Conservation (phyloP, 2,797 vertebrate genomes). For the Falco peregrinus region DNA sequence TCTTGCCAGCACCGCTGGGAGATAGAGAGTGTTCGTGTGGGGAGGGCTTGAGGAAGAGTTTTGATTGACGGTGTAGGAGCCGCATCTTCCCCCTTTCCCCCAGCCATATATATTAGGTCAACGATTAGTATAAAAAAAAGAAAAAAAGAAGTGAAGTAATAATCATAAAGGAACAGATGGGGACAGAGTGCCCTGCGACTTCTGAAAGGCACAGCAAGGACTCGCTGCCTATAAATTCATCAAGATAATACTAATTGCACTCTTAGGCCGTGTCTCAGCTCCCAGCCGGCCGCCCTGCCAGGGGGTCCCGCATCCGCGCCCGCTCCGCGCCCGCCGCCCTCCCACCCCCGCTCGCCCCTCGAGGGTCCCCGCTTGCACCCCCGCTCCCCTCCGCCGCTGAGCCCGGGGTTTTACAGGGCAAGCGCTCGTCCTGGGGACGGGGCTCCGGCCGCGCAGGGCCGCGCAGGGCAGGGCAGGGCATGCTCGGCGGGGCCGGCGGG, state of each 20-base stretch:
- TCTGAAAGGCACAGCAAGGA: slow-evolving; percentile 58
- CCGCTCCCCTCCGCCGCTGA: accelerated
- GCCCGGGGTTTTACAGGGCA: background rate
- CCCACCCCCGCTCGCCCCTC: accelerated
- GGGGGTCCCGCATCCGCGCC: background rate
- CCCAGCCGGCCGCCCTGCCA: background rate
- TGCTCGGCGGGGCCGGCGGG: background rate
- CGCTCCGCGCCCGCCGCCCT: background rate
- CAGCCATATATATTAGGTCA: slow-evolving; percentile 12
- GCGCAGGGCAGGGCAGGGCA: too few species aligned
- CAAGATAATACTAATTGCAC: slow-evolving; percentile 19
- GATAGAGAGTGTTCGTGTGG: background rate
- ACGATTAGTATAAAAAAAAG: background rate
- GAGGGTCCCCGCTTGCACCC: accelerated
- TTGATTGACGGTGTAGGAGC: slow-evolving; percentile 40
- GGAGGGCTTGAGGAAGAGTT: slow-evolving; percentile 20
- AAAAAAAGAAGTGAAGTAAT: background rate
- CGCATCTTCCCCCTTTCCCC: background rate
- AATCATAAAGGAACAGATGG: slow-evolving; percentile 54
- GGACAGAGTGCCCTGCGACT: slow-evolving; percentile 34
- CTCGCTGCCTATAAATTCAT: slow-evolving; percentile 18
- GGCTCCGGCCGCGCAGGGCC: background rate
- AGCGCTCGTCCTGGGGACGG: background rate
- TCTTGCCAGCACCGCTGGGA: slow-evolving; percentile 56
- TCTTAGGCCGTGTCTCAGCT: background rate